Base-by-base conservation (phyloP, 2,888 invertebrate species). In the Drosophila engyochracea region DNA sequence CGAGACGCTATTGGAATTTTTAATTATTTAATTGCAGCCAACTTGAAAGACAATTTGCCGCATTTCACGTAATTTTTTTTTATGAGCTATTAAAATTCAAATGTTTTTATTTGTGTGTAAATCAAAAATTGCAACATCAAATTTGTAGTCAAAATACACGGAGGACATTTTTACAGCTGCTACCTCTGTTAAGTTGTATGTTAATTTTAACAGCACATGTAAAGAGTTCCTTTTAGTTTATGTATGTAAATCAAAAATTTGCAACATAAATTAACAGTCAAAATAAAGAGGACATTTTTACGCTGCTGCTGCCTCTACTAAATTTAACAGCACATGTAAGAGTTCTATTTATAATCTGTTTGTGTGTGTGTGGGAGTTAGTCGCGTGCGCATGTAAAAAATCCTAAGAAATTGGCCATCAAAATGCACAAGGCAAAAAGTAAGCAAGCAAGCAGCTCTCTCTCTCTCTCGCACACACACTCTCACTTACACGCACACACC, bases 1-100 rank as follows among this genome's bases (percentile, higher is more conserved):
- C 71, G 69, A 47, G 4, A 85, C 83, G 88, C 66, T 80, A 80
- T 88, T 80, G 83, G 85, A 87, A 85, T 85, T 85, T 77, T 76
- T 80, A 85, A 89, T 89, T 85, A 83, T 88, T 85, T 88, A 89
- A 88, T 85, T 89, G 88, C 88, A 77, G 70, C 59, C 73, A 78
- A 79, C 89, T 75, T 85, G 52, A 89, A 88, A 89, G 85, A 74
- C 57, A 70, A 62, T 47, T 19, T 52, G 77, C 85, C 90, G 85
- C 83, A 77, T 74, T 79, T 65, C 6, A 57, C 74, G 74, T 71
- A 54, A 16, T 25, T 47, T 9, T 84, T 83, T 83, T 79, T 81
- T 67, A 84, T 75, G 65, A 66, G 66, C 83, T 73, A 82, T 89
- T 84, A 78, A 25, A 47, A 47, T 47, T 47, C 16, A 47, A 25